Percentiles rank a stretch among this genome's conserved stretches.
Conservation (phyloP, 2,113 vertebrate species). For the Gallinago jamesoni region DNA sequence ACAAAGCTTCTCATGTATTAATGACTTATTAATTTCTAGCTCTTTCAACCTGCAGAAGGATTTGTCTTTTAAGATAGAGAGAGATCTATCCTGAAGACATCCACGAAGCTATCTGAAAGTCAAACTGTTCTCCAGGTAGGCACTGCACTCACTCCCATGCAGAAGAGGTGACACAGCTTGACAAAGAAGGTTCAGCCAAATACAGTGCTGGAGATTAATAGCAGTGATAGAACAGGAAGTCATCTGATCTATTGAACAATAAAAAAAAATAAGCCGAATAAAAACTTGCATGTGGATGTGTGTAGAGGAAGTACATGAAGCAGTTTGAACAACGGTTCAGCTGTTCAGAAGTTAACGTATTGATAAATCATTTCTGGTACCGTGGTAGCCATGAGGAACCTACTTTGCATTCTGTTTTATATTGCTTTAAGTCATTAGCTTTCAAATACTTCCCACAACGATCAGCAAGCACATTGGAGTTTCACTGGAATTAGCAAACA, state of each 20-base stretch:
- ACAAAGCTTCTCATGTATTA: not conserved
- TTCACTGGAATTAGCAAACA: not conserved
- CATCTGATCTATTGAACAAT: not conserved
- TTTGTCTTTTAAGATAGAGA: not conserved
- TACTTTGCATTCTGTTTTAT: not conserved
- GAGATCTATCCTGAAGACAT: not conserved
- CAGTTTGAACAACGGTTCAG: not conserved
- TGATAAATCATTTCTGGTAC: not conserved
- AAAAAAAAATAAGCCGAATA: not conserved
- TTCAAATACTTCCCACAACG: not conserved
- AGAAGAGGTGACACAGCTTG: not conserved
- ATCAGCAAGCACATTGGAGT: not conserved
- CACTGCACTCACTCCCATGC: not conserved
- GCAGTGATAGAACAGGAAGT: not conserved
- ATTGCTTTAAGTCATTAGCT: not conserved
- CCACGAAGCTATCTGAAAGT: not conserved
- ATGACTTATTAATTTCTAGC: not conserved
- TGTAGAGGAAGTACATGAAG: not conserved
- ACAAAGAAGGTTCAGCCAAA: not conserved
- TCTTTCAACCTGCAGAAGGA: not conserved
- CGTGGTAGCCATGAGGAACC: accelerated
- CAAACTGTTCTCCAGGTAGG: not conserved
- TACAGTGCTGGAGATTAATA: not conserved
- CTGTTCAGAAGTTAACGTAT: not conserved
- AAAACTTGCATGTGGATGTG: not conserved